Evolutionary conservation across 2,113 vertebrate species (phyloP).

Genomic region (mouse (Mus musculus)): GRCm39 chr7:93713501-93714000

Average conservation of each 20-base stretch:
- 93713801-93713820: background rate
- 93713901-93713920: background rate
- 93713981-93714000: background rate
- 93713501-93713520: background rate
- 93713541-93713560: background rate
- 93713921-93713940: background rate
- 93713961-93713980: background rate
- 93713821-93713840: background rate
- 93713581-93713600: background rate
- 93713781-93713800: background rate
- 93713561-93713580: background rate
- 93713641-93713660: background rate
- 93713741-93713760: background rate
- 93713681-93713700: background rate
- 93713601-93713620: background rate
- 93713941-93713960: rapidly evolving
- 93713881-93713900: background rate
- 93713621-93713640: background rate
- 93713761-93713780: background rate
- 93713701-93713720: background rate
- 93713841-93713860: background rate
- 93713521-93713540: background rate
- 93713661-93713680: background rate
- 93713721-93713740: background rate
- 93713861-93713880: background rate